These are phyloP conservation scores for Rhegmatorhina hoffmannsi DNA, from an alignment of 2,113 vertebrate genomes.

Conservation along the genomic window DNA sequence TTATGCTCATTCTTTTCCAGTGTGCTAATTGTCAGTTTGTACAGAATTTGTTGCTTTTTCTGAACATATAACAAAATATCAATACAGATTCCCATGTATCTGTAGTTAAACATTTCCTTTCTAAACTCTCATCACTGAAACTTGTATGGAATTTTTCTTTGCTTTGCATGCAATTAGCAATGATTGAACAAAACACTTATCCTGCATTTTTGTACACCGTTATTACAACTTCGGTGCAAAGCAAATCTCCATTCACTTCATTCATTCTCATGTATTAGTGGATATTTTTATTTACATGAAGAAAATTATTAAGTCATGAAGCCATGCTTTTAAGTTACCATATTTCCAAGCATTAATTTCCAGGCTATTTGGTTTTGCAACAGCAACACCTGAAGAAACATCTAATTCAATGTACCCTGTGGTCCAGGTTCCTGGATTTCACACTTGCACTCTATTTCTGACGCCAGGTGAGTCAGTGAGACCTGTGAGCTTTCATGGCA, in stretches of 20 bases:
- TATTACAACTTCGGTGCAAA: not conserved
- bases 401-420: accelerated
- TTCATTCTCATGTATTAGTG: not conserved
- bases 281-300: not conserved
- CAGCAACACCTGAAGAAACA: not conserved
- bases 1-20: not conserved
- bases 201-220: not conserved
- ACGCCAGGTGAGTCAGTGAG: not conserved
- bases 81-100: not conserved
- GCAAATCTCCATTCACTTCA: not conserved
- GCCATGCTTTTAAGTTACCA: not conserved
- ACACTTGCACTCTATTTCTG: not conserved
- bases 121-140: slow-evolving; percentile 18
- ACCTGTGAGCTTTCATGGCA: not conserved
- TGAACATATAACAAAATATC: not conserved
- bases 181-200: not conserved
- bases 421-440: not conserved
- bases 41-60: not conserved
- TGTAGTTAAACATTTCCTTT: slow-evolving; percentile 25
- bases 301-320: not conserved
- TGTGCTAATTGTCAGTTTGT: not conserved
- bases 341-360: not conserved
- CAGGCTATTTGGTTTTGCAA: not conserved
- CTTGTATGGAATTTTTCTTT: not conserved
- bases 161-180: not conserved